Percentiles rank a stretch among this genome's conserved stretches.
phyloP scores from a whole-genome alignment of 2,797 vertebrate species.

The Agapornis canus region DNA sequence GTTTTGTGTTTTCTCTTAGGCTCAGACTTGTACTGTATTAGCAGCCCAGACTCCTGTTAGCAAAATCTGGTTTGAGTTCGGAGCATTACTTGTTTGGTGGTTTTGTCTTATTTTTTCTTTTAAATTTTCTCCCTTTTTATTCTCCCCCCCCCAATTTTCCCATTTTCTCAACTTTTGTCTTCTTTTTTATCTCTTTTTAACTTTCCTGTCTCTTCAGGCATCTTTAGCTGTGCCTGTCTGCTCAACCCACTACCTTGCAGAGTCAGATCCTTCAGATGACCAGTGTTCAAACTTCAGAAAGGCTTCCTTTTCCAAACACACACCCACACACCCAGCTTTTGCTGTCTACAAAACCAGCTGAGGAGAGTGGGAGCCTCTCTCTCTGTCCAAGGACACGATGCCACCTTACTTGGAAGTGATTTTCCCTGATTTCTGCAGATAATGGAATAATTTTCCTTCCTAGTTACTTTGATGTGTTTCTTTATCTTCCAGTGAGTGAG shows the following conservation, averaged over 20 bases:
- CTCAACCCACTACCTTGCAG: neutral
- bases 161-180: neutral
- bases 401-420: neutral
- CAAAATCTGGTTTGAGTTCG: neutral
- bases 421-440: neutral
- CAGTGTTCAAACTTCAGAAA: neutral
- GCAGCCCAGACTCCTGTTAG: neutral
- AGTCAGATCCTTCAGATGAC: neutral
- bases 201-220: neutral
- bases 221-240: neutral
- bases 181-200: neutral
- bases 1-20: neutral
- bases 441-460: conserved; percentile 18
- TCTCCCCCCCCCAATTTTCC: neutral
- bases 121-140: neutral
- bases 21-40: neutral
- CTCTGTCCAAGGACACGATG: neutral
- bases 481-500: neutral
- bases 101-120: neutral
- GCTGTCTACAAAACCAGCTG: neutral
- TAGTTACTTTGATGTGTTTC: neutral
- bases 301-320: neutral
- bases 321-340: neutral
- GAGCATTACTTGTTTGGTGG: neutral
- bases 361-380: neutral